phyloP scores from a whole-genome alignment of 2,888 invertebrate genomes.

The Nudaria mundana region DNA sequence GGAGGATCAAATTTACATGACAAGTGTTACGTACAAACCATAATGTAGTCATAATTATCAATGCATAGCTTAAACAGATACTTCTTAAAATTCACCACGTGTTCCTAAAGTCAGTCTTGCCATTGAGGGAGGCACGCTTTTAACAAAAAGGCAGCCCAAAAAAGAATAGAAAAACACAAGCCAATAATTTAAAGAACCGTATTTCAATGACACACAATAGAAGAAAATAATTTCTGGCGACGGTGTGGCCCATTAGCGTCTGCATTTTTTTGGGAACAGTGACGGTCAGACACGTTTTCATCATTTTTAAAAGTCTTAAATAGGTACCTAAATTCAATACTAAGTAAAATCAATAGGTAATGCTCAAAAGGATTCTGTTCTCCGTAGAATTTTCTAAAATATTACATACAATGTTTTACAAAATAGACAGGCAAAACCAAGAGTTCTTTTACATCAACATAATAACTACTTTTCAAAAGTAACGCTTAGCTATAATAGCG shows the following conservation, averaged over 20 bases:
- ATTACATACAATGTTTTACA: too few relatives aligned
- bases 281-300: too few relatives aligned
- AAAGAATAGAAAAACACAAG: constrained; percentile 50
- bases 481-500: too few relatives aligned
- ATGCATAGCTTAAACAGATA: constrained; percentile 51
- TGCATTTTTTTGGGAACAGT: constrained; percentile 36
- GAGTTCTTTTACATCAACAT: constrained; percentile 6
- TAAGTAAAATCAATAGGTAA: too few relatives aligned
- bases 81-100: constrained; percentile 76
- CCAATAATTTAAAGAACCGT: constrained; percentile 65
- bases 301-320: too few relatives aligned
- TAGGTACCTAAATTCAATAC: too few relatives aligned
- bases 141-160: constrained; percentile 57
- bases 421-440: too few relatives aligned
- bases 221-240: constrained; percentile 65
- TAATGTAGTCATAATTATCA: constrained; percentile 62
- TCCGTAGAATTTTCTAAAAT: too few relatives aligned
- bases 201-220: constrained; percentile 65
- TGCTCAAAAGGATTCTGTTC: too few relatives aligned
- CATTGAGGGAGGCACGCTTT: constrained; percentile 63
- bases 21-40: constrained; percentile 55
- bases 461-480: too few relatives aligned
- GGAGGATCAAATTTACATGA: constrained; percentile 66
- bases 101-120: constrained; percentile 49
- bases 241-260: constrained; percentile 50